phyloP scores from a whole-genome alignment of 1,140 invertebrate genomes.

The Plectrocnemia conspersa region DNA sequence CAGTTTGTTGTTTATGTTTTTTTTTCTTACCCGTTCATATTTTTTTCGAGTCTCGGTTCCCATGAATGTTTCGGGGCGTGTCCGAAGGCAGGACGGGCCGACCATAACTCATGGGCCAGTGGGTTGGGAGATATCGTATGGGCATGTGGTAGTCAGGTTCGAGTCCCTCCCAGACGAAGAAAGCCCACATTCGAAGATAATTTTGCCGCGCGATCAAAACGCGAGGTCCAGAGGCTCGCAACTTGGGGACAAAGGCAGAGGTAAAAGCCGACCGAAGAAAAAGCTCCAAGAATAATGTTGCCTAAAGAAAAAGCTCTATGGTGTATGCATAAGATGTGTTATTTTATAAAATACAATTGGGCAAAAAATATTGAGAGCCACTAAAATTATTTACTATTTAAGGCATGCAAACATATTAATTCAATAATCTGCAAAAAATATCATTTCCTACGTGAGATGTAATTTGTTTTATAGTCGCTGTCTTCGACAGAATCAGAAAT shows the following conservation, averaged over 20 bases:
- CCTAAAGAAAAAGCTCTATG: no score
- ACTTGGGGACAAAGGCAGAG: slow-evolving; percentile 6
- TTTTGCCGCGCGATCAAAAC: slow-evolving; percentile 10
- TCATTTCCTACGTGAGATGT: no score
- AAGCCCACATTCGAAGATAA: not conserved
- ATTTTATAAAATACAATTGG: no score
- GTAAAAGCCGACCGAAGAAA: not conserved
- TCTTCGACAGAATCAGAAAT: no score
- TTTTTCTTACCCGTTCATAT: slow-evolving; percentile 3
- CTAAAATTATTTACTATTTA: no score
- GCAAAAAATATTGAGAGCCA: no score
- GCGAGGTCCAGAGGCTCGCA: slow-evolving; percentile 1
- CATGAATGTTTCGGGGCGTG: slow-evolving; percentile 24
- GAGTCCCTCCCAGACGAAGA: slow-evolving; percentile 10
- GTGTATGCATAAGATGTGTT: no score
- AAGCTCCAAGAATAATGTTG: no score
- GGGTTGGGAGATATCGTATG: slow-evolving; percentile 11
- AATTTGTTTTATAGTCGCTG: no score
- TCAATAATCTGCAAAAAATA: no score
- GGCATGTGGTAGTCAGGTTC: slow-evolving; percentile 23
- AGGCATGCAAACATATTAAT: no score
- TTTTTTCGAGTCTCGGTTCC: slow-evolving; percentile 17
- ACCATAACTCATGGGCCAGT: slow-evolving; percentile 15
- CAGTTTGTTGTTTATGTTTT: not conserved
- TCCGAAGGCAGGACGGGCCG: slow-evolving; percentile 20